Conservation (phyloP, 2,888 invertebrate species). For the Eueremaeus valkanovi region DNA sequence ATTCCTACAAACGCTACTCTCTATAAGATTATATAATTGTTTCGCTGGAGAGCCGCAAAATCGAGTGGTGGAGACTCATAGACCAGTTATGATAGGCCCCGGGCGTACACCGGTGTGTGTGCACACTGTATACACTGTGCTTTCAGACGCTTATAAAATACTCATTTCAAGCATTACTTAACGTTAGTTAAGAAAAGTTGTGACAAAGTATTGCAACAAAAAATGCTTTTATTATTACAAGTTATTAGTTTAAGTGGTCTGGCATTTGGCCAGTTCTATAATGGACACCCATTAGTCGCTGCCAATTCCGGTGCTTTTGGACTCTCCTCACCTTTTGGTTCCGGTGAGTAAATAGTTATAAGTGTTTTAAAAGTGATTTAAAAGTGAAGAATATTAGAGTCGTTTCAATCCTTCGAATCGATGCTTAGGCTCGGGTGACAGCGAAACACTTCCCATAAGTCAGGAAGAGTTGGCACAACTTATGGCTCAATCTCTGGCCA, state of each 20-base stretch:
- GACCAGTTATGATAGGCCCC: slow-evolving; percentile 20
- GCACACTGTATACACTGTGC: neutral
- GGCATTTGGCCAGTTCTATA: slow-evolving; percentile 2
- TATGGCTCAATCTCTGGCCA: slow-evolving; percentile 40
- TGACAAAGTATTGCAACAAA: neutral
- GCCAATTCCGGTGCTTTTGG: neutral
- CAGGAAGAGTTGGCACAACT: slow-evolving; percentile 40
- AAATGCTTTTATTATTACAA: slow-evolving; percentile 21
- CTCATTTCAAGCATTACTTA: neutral
- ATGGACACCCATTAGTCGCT: neutral
- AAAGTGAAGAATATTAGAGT: slow-evolving; percentile 1
- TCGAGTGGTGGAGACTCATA: slow-evolving; percentile 24
- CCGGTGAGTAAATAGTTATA: neutral
- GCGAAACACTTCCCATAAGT: slow-evolving; percentile 39
- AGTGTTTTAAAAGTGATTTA: neutral
- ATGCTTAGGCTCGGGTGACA: neutral
- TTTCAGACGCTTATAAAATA: slow-evolving; percentile 2
- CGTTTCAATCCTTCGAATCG: neutral
- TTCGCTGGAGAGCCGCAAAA: slow-evolving; percentile 1
- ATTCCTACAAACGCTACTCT: too few relatives aligned
- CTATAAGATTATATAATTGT: too few relatives aligned
- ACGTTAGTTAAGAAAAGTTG: slow-evolving; percentile 6
- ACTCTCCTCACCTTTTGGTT: neutral
- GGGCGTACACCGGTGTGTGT: neutral
- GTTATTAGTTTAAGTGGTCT: neutral